A percentile compares a stretch with the other conserved stretches of the same genome.
phyloP scores from a whole-genome alignment of 2,113 vertebrate species.

The Sus scrofa region DNA sequence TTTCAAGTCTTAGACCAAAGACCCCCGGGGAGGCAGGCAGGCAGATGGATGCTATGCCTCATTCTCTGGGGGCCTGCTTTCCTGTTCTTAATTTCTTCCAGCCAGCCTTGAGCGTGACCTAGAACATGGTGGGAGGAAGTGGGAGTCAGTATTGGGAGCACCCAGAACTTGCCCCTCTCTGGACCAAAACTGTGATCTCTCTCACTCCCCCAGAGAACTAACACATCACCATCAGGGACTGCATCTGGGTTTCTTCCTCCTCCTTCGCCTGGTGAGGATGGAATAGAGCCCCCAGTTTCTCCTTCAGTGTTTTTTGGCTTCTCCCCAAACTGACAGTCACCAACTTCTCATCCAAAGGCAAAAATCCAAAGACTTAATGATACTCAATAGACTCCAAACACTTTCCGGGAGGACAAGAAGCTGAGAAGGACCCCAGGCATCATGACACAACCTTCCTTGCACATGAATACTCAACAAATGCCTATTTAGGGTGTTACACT shows the following conservation, averaged over 20 bases:
- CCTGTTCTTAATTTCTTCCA: not conserved
- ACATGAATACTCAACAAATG: not conserved
- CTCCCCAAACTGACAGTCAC: not conserved
- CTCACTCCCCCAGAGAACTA: not conserved
- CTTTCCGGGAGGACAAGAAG: not conserved
- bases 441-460: not conserved
- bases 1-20: not conserved
- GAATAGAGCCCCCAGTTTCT: not conserved
- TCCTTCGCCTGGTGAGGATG: not conserved
- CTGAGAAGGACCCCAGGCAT: not conserved
- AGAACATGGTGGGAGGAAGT: not conserved
- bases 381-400: not conserved
- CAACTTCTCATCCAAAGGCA: not conserved
- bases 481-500: not conserved
- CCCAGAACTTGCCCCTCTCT: not conserved
- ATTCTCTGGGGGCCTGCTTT: not conserved
- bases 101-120: not conserved
- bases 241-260: not conserved
- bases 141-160: not conserved
- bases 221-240: fast-evolving
- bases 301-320: not conserved
- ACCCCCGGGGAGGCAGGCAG: not conserved
- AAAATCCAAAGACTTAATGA: not conserved
- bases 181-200: not conserved
- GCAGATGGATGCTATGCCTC: not conserved